These are phyloP conservation scores for Drosophila gunungcola DNA, from an alignment of 1,140 invertebrate genomes.

Conservation along the genomic window DNA sequence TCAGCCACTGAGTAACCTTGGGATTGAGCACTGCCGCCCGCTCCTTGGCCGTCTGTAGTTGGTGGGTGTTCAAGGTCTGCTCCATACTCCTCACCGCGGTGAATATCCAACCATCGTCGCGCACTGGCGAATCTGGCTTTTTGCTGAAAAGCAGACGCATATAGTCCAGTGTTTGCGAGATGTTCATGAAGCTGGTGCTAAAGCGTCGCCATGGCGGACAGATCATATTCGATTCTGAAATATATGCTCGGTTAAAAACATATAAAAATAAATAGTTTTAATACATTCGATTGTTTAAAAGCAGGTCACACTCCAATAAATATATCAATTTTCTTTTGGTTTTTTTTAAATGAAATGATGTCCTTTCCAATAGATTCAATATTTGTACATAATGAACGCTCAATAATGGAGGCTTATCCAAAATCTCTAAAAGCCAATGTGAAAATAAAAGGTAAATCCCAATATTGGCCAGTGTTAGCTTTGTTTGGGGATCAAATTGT, in stretches of 20 bases:
- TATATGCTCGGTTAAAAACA: background rate
- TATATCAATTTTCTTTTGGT: too few species aligned
- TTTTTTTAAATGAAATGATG: too few species aligned
- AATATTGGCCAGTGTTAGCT: too few species aligned
- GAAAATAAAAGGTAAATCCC: too few species aligned
- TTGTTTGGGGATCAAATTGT: too few species aligned
- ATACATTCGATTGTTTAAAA: background rate
- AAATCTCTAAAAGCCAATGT: too few species aligned
- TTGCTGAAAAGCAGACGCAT: constrained; percentile 76
- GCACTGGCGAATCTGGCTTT: constrained; percentile 60
- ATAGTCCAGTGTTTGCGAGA: constrained; percentile 66
- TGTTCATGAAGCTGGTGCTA: constrained; percentile 72
- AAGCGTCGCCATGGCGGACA: constrained; percentile 78
- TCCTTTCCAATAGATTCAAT: too few species aligned
- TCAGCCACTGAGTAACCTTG: constrained; percentile 67
- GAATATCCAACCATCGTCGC: constrained; percentile 79
- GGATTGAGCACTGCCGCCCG: constrained; percentile 69
- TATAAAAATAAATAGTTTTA: too few species aligned
- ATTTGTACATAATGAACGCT: too few species aligned
- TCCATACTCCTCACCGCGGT: constrained; percentile 66
- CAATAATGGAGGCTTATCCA: too few species aligned
- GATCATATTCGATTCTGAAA: constrained; percentile 64
- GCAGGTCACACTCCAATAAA: too few species aligned
- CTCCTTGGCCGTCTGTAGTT: constrained; percentile 69
- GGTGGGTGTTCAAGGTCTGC: constrained; percentile 64